phyloP scores from a whole-genome alignment of 1,140 invertebrate species.

The Macrosteles quadrilineatus region DNA sequence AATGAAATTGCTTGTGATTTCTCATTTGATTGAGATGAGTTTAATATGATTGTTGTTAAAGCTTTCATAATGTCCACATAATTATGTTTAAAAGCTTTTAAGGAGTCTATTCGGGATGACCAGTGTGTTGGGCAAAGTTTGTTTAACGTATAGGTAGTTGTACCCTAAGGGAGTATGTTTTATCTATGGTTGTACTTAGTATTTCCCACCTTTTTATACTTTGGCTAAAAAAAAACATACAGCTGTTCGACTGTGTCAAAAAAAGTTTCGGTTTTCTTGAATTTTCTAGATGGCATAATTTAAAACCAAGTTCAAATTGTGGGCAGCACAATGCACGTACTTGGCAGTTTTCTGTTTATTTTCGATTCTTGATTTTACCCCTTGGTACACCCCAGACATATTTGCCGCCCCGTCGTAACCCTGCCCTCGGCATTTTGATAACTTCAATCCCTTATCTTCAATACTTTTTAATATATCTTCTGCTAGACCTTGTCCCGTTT shows the following conservation, averaged over 20 bases:
- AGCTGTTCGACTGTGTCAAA: conserved; percentile 5
- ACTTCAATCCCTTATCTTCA: neutral
- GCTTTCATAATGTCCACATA: neutral
- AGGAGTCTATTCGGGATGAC: neutral
- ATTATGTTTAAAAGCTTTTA: neutral
- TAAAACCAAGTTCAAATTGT: conserved; percentile 46
- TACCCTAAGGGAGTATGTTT: neutral
- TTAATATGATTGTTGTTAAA: neutral
- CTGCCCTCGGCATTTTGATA: conserved; percentile 44
- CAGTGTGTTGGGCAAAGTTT: neutral
- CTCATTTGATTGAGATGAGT: neutral
- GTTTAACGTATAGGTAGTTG: neutral
- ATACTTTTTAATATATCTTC: conserved; percentile 25
- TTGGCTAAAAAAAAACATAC: conserved; percentile 19
- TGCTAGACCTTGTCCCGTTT: conserved; percentile 7
- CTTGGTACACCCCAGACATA: conserved; percentile 45
- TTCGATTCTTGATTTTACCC: conserved; percentile 42
- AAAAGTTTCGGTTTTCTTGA: conserved; percentile 6
- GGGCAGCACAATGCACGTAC: conserved; percentile 44
- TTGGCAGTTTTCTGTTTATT: conserved; percentile 38
- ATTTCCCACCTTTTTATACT: conserved; percentile 4
- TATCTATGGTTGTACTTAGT: neutral
- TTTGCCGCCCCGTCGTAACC: conserved; percentile 45
- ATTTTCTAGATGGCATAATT: conserved; percentile 16
- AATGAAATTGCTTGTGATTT: neutral